These are phyloP conservation scores for Zingel zingel DNA, from an alignment of 2,113 vertebrate species.

Conservation along the genomic window DNA sequence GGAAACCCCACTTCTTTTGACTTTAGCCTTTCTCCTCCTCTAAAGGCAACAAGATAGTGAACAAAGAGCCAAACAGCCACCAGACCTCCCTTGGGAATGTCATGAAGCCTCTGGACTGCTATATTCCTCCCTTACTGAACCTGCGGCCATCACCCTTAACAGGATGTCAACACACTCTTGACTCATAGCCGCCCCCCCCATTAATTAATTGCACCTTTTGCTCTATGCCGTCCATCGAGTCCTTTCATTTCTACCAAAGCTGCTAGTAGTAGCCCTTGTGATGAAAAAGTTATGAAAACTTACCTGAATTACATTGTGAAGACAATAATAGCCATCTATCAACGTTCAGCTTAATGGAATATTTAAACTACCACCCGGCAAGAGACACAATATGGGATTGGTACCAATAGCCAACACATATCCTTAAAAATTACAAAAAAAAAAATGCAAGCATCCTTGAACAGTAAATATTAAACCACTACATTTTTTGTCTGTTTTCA, in stretches of 20 bases:
- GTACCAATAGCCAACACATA: slow-evolving; percentile 68
- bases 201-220: slow-evolving; percentile 70
- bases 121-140: slow-evolving; percentile 59
- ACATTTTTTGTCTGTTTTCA: slow-evolving; percentile 64
- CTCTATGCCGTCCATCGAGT: slow-evolving; percentile 62
- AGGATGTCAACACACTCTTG: slow-evolving; percentile 37
- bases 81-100: slow-evolving; percentile 49
- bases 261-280: slow-evolving; percentile 85
- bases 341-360: slow-evolving; percentile 67
- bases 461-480: slow-evolving; percentile 77
- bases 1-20: slow-evolving; percentile 25
- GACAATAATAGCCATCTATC: slow-evolving; percentile 69
- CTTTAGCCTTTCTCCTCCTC: slow-evolving; percentile 35
- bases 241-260: slow-evolving; percentile 69
- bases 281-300: slow-evolving; percentile 84
- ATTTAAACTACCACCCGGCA: slow-evolving; percentile 69
- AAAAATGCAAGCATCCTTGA: slow-evolving; percentile 67
- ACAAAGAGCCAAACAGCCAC: slow-evolving; percentile 37
- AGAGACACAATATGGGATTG: slow-evolving; percentile 76
- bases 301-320: slow-evolving; percentile 83
- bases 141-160: slow-evolving; percentile 32
- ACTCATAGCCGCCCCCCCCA: slow-evolving; percentile 6
- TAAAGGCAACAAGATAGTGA: slow-evolving; percentile 39
- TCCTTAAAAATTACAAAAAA: slow-evolving; percentile 57
- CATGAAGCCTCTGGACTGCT: slow-evolving; percentile 56